Percentiles rank a stretch among this genome's conserved stretches.
Conservation (phyloP, 1,140 invertebrate species). For the Sogatella furcifera region DNA sequence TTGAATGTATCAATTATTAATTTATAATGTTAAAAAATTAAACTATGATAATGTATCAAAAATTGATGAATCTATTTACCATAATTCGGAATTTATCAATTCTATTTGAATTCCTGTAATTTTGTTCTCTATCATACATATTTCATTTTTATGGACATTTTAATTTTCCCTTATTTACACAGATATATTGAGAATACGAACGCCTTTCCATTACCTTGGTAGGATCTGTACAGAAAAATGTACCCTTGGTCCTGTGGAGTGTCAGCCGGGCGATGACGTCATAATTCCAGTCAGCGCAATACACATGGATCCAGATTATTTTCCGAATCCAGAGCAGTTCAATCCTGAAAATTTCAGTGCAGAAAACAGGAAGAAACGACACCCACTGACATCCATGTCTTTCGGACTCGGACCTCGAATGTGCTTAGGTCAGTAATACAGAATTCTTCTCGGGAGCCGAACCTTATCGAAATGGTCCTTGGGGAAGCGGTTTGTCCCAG, state of each 20-base stretch:
- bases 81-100: too few species aligned
- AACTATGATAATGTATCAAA: too few species aligned
- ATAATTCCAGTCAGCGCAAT: conserved; percentile 44
- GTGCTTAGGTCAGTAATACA: conserved; percentile 35
- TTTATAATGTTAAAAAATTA: too few species aligned
- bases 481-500: too few species aligned
- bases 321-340: conserved; percentile 50
- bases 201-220: neutral
- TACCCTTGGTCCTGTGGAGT: conserved; percentile 26
- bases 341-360: conserved; percentile 53
- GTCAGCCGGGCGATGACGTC: conserved; percentile 38
- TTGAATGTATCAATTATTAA: too few species aligned
- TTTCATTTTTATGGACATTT: too few species aligned
- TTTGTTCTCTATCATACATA: too few species aligned
- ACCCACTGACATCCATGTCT: conserved; percentile 37
- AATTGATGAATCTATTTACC: too few species aligned
- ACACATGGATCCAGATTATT: conserved; percentile 50
- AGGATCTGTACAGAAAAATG: neutral
- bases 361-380: conserved; percentile 33
- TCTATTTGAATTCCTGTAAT: neutral
- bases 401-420: conserved; percentile 45
- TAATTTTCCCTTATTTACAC: too few species aligned
- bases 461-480: too few species aligned
- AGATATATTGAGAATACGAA: too few species aligned
- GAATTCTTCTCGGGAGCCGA: too few species aligned